phyloP scores from a whole-genome alignment of 2,797 vertebrate species.

The Furcifer pardalis region DNA sequence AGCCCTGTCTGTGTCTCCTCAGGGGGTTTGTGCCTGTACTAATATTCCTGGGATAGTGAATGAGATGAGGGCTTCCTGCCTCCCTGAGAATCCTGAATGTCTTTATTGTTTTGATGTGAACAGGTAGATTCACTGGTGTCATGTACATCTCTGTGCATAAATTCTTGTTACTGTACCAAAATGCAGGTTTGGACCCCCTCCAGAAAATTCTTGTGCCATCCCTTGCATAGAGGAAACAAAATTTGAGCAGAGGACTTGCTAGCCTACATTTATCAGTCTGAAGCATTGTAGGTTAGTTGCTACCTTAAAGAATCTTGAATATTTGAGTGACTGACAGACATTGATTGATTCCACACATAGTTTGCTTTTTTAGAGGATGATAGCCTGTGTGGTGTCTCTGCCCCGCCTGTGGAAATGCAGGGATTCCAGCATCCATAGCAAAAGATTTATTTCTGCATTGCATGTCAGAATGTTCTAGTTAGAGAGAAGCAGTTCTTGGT shows the following conservation, averaged over 20 bases:
- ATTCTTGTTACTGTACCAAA: no score
- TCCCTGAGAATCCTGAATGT: no score
- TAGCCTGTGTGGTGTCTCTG: not conserved
- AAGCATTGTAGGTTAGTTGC: slow-evolving; percentile 11
- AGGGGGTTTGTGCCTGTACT: no score
- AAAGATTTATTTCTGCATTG: slow-evolving; percentile 29
- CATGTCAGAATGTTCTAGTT: slow-evolving; percentile 6
- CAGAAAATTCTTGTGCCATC: no score
- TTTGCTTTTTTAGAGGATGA: slow-evolving; percentile 40
- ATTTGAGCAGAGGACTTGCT: not conserved
- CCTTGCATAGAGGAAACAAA: not conserved
- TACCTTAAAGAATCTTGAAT: not conserved
- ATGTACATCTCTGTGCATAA: no score
- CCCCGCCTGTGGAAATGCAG: slow-evolving; percentile 39
- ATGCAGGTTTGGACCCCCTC: no score
- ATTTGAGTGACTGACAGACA: slow-evolving; percentile 38
- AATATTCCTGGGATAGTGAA: no score
- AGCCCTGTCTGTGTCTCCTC: no score
- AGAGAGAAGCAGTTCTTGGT: slow-evolving; percentile 41
- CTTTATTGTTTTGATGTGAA: no score
- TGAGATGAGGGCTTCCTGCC: no score
- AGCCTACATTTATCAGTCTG: not conserved
- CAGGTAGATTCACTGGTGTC: no score
- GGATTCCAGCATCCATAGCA: slow-evolving; percentile 33
- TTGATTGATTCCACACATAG: slow-evolving; percentile 33